Evolutionary conservation across 2,113 vertebrate genomes (phyloP).

Genomic region (Cheilinus undulatus): DNA sequence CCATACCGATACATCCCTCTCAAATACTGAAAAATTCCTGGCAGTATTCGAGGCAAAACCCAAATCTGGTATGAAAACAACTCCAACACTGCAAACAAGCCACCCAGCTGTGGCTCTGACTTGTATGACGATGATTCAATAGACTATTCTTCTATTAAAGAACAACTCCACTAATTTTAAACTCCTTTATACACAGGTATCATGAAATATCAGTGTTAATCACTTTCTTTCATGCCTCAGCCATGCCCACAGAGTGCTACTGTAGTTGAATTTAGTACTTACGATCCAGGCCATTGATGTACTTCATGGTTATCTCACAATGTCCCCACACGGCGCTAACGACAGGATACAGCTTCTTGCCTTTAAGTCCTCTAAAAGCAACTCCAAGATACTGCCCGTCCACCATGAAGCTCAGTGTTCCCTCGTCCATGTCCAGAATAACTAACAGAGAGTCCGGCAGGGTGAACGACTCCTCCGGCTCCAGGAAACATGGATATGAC

Average conservation of each 20-base stretch:
- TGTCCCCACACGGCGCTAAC: conserved; percentile 98
- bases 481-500: conserved; percentile 93
- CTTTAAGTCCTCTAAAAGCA: conserved; percentile 95
- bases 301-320: conserved; percentile 98
- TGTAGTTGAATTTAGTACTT: conserved; percentile 75
- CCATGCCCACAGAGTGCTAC: not conserved
- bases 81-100: too few species aligned
- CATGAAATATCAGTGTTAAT: not conserved
- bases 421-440: conserved; percentile 98
- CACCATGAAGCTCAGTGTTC: conserved; percentile 96
- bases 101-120: not conserved
- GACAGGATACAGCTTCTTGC: conserved; percentile 96
- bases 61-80: too few species aligned
- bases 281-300: conserved; percentile 98
- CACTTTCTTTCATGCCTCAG: not conserved
- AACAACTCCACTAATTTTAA: not conserved
- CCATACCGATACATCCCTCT: too few species aligned
- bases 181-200: too few species aligned
- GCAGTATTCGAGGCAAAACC: too few species aligned
- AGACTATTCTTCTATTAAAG: not conserved
- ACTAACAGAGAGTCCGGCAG: conserved; percentile 94
- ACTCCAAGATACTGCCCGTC: conserved; percentile 98
- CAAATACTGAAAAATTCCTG: too few species aligned
- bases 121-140: not conserved
- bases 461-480: conserved; percentile 93